Conservation (phyloP, 2,113 vertebrate species). For the Sander vitreus region DNA sequence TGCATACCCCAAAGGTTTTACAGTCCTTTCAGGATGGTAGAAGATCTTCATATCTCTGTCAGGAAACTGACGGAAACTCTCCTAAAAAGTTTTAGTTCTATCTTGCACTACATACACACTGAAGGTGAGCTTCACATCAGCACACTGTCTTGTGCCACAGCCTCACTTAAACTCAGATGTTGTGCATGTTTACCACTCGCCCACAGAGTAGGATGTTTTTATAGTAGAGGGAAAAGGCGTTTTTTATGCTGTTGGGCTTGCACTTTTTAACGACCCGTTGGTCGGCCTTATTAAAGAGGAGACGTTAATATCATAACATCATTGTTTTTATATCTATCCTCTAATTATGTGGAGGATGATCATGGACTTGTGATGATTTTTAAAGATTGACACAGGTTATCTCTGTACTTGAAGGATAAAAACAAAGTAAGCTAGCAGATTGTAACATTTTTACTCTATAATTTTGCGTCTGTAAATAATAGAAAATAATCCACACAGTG, state of each 20-base stretch:
- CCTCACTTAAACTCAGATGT: slow-evolving; percentile 30
- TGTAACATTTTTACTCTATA: neutral
- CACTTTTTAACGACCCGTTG: neutral
- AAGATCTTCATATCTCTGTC: slow-evolving; percentile 60
- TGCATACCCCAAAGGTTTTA: slow-evolving; percentile 68
- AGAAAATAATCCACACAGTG: neutral
- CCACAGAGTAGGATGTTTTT: slow-evolving; percentile 12
- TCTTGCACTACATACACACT: slow-evolving; percentile 19
- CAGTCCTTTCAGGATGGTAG: slow-evolving; percentile 46
- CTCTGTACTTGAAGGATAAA: neutral
- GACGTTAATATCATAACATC: neutral
- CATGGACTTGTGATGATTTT: neutral
- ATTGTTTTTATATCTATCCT: slow-evolving; percentile 9
- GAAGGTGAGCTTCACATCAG: slow-evolving; percentile 51
- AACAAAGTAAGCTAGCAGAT: neutral
- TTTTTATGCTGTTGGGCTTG: slow-evolving; percentile 5
- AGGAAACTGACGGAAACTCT: slow-evolving; percentile 43
- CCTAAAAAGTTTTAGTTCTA: slow-evolving; percentile 53
- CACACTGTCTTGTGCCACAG: slow-evolving; percentile 23
- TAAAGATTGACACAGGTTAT: neutral
- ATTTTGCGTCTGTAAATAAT: slow-evolving; percentile 3
- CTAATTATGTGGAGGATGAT: slow-evolving; percentile 19
- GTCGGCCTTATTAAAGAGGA: neutral
- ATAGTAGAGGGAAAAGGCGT: neutral
- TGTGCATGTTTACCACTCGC: slow-evolving; percentile 30